Percentiles rank a stretch among this genome's conserved stretches.
Conservation (phyloP, 1,140 invertebrate genomes). For the Daktulosphaira vitifoliae region DNA sequence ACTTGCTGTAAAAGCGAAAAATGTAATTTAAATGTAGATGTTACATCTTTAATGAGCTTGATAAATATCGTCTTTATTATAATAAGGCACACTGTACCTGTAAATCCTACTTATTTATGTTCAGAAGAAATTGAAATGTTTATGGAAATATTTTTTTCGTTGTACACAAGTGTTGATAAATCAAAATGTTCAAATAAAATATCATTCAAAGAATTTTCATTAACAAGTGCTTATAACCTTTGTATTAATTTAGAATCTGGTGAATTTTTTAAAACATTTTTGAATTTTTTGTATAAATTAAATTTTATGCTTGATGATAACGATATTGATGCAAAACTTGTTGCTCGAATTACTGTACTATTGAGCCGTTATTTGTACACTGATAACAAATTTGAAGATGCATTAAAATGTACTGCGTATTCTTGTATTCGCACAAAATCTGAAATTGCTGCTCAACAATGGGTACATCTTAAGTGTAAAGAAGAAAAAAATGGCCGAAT, state of each 20-base stretch:
- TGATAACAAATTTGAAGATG: constrained; percentile 7
- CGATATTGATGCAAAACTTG: constrained; percentile 20
- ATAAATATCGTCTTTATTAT: constrained; percentile 24
- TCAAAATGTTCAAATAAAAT: constrained; percentile 24
- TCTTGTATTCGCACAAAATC: constrained; percentile 10
- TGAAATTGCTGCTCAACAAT: constrained; percentile 21
- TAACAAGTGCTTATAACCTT: constrained; percentile 27
- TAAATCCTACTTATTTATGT: constrained; percentile 12
- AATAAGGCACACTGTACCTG: background rate
- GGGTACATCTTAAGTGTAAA: constrained; percentile 23
- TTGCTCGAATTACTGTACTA: constrained; percentile 14
- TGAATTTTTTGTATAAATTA: constrained; percentile 1
- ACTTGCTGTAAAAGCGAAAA: constrained; percentile 11
- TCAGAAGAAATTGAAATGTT: constrained; percentile 5
- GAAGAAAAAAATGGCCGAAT: constrained; percentile 6
- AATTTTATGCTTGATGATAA: background rate
- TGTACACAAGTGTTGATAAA: background rate
- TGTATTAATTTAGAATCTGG: background rate
- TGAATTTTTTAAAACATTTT: background rate
- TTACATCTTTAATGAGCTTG: constrained; percentile 16
- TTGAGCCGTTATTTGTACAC: constrained; percentile 17
- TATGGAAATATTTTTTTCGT: constrained; percentile 6
- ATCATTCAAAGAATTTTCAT: constrained; percentile 20
- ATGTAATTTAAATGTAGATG: constrained; percentile 19
- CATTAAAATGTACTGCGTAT: constrained; percentile 16